These are phyloP conservation scores for Lacanobia wlatinum DNA, from an alignment of 2,888 invertebrate genomes.

Conservation along the genomic window DNA sequence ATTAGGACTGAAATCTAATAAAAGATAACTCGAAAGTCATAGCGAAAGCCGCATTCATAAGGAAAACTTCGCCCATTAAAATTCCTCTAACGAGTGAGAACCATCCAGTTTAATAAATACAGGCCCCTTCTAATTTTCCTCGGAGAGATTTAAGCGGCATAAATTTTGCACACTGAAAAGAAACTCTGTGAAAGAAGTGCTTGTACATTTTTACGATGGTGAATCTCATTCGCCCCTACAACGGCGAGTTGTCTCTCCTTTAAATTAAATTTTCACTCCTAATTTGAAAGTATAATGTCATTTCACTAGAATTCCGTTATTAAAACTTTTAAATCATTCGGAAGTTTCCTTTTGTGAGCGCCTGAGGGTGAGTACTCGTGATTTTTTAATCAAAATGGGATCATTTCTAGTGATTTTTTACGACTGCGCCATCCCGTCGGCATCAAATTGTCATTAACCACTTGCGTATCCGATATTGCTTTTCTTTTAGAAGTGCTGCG, in stretches of 20 bases:
- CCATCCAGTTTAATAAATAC: conserved; percentile 89
- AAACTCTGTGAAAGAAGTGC: conserved; percentile 89
- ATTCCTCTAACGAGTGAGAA: conserved; percentile 89
- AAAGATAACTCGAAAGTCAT: conserved; percentile 88
- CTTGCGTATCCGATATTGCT: conserved; percentile 89
- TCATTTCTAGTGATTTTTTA: conserved; percentile 90
- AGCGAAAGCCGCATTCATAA: conserved; percentile 88
- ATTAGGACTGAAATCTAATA: conserved; percentile 88
- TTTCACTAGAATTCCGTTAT: conserved; percentile 91
- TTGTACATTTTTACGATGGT: conserved; percentile 89
- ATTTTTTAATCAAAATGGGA: conserved; percentile 91
- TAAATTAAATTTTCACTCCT: conserved; percentile 92
- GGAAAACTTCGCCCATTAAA: conserved; percentile 89
- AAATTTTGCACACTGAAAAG: conserved; percentile 89
- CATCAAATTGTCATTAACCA: conserved; percentile 90
- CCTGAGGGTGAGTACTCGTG: conserved; percentile 85
- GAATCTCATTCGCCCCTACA: conserved; percentile 88
- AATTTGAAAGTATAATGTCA: conserved; percentile 92
- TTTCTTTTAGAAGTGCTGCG: conserved; percentile 86
- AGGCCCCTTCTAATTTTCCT: conserved; percentile 88
- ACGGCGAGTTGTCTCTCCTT: conserved; percentile 90
- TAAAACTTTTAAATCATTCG: conserved; percentile 91
- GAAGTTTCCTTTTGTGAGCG: conserved; percentile 83
- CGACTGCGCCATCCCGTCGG: conserved; percentile 86
- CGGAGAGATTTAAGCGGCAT: conserved; percentile 88